A percentile compares a stretch with the other conserved stretches of the same genome.
These are phyloP conservation scores for Ceratosolen solmsi DNA, from an alignment of 1,140 invertebrate genomes.

Conservation along the genomic window DNA sequence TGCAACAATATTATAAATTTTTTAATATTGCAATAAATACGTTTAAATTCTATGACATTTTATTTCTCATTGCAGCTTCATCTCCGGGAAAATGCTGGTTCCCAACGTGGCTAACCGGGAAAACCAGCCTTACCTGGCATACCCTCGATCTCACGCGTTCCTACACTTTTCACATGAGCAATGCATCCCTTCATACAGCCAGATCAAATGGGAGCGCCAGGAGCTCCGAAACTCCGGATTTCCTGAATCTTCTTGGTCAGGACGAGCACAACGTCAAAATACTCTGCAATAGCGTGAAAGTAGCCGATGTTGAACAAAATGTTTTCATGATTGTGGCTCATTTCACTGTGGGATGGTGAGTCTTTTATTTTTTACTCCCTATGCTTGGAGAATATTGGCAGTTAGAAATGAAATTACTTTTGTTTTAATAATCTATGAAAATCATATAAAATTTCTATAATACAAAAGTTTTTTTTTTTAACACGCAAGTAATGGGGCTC, in stretches of 20 bases:
- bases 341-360: conserved; percentile 84
- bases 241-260: conserved; percentile 71
- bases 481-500: too few relatives aligned
- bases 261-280: conserved; percentile 78
- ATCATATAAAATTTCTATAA: too few relatives aligned
- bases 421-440: too few relatives aligned
- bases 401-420: too few relatives aligned
- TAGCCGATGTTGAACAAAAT: conserved; percentile 75
- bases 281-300: conserved; percentile 80
- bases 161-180: conserved; percentile 83
- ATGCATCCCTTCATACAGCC: conserved; percentile 81
- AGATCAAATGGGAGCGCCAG: conserved; percentile 66
- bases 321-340: conserved; percentile 81
- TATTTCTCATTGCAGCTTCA: conserved; percentile 67
- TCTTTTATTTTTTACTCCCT: background rate
- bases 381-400: too few relatives aligned
- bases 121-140: conserved; percentile 82
- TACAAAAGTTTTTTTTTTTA: too few relatives aligned
- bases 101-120: conserved; percentile 83
- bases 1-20: too few relatives aligned
- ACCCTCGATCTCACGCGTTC: conserved; percentile 83
- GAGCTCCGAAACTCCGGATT: conserved; percentile 68
- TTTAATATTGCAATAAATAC: too few relatives aligned
- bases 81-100: conserved; percentile 79
- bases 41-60: background rate